Conservation (phyloP, 2,888 invertebrate species). For the Didymodactylos carnosus region DNA sequence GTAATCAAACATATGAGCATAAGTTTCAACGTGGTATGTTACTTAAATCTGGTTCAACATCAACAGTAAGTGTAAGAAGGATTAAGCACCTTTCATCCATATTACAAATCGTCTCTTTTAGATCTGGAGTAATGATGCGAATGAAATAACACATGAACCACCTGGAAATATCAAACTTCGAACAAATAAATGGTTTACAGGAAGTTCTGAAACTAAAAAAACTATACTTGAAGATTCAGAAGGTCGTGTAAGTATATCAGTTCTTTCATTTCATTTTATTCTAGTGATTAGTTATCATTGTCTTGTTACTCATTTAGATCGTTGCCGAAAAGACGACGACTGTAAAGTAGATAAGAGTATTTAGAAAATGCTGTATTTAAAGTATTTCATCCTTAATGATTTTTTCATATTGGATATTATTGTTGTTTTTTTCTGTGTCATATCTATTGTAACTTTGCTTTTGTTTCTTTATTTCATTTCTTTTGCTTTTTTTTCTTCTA, state of each 20-base stretch:
- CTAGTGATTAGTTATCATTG: background rate
- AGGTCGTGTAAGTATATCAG: background rate
- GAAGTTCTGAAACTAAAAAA: background rate
- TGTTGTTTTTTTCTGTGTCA: too few relatives aligned
- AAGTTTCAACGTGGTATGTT: background rate
- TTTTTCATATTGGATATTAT: too few relatives aligned
- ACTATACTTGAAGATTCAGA: background rate
- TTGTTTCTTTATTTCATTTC: too few relatives aligned
- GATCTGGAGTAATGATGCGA: background rate
- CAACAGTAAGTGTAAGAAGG: background rate
- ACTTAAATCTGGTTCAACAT: background rate
- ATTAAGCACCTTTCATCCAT: background rate
- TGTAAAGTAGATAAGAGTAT: background rate
- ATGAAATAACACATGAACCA: background rate
- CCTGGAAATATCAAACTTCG: background rate
- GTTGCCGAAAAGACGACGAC: background rate
- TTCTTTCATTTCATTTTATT: background rate
- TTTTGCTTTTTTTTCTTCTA: too few relatives aligned
- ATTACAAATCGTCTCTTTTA: background rate
- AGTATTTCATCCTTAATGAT: too few relatives aligned
- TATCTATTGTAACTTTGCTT: too few relatives aligned
- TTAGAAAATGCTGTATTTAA: too few relatives aligned
- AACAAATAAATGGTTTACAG: background rate
- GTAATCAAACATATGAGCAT: background rate
- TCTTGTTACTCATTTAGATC: background rate